Evolutionary conservation across 2,113 vertebrate genomes (phyloP).

Genomic region (Notechis scutatus): DNA sequence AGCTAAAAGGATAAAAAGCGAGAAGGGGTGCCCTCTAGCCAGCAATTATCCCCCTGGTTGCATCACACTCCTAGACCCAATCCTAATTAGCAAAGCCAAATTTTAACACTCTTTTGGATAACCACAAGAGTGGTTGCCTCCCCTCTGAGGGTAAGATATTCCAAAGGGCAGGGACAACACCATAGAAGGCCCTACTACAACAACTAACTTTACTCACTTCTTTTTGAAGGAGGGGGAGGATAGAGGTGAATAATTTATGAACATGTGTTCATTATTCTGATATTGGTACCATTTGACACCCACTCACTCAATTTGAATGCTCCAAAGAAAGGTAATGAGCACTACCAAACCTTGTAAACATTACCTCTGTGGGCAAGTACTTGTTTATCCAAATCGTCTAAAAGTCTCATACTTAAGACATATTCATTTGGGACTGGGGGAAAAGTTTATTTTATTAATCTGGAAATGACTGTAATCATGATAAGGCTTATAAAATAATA

Average conservation of each 20-base stretch:
- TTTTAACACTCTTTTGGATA: too few relatives aligned
- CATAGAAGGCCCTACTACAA: neutral
- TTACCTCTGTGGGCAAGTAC: neutral
- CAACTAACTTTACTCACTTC: neutral
- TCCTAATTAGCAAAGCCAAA: too few relatives aligned
- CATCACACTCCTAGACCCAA: too few relatives aligned
- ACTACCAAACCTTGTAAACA: neutral
- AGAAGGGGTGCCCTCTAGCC: too few relatives aligned
- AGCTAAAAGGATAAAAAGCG: too few relatives aligned
- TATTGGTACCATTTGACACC: slow-evolving; percentile 12
- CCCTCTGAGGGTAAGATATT: too few relatives aligned
- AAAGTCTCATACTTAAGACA: slow-evolving; percentile 1
- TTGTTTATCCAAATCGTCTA: slow-evolving; percentile 15
- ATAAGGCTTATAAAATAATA: neutral
- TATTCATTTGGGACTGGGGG: neutral
- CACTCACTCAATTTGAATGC: slow-evolving; percentile 6
- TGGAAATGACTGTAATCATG: neutral
- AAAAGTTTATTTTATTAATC: neutral
- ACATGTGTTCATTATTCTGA: slow-evolving; percentile 13
- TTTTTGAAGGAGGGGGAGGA: neutral
- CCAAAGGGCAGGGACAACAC: too few relatives aligned
- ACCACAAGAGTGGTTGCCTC: too few relatives aligned
- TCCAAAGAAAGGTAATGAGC: slow-evolving; percentile 17
- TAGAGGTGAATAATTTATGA: slow-evolving; percentile 13
- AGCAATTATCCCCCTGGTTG: too few relatives aligned